Conservation (phyloP, 1,140 invertebrate genomes). For the Lysiphlebus fabarum region DNA sequence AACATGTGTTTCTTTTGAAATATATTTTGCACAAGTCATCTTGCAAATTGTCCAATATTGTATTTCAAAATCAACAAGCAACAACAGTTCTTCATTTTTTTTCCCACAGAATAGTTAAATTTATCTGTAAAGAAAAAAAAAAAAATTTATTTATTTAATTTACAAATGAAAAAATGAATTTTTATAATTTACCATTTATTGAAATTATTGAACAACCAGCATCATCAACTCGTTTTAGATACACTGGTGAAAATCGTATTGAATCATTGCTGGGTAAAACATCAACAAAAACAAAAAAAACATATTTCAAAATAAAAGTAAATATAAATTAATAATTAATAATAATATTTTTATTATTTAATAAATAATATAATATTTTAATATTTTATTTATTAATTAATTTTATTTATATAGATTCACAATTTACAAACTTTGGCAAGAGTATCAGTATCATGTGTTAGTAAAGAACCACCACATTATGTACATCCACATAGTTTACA, state of each 20-base stretch:
- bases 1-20: slow-evolving; percentile 85
- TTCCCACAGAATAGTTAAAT: no score
- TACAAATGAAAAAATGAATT: no score
- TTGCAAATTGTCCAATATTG: no score
- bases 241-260: slow-evolving; percentile 94
- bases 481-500: slow-evolving; percentile 89
- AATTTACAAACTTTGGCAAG: slow-evolving; percentile 78
- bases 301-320: slow-evolving; percentile 84
- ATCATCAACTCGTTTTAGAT: slow-evolving; percentile 80
- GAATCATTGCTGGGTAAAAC: slow-evolving; percentile 85
- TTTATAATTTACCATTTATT: slow-evolving; percentile 56
- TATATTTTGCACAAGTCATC: slow-evolving; percentile 86
- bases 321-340: slow-evolving; percentile 23
- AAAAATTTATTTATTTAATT: no score
- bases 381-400: not conserved
- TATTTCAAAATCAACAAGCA: no score
- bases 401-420: slow-evolving; percentile 61
- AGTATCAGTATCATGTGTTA: slow-evolving; percentile 92
- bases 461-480: slow-evolving; percentile 81
- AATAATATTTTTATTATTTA: not conserved
- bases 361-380: not conserved
- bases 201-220: slow-evolving; percentile 90
- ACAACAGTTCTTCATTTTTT: no score
- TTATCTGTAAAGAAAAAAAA: no score
- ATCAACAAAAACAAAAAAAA: slow-evolving; percentile 85